Base-by-base conservation (phyloP, 2,113 vertebrate species). In the Cyprinodon variegatus region DNA sequence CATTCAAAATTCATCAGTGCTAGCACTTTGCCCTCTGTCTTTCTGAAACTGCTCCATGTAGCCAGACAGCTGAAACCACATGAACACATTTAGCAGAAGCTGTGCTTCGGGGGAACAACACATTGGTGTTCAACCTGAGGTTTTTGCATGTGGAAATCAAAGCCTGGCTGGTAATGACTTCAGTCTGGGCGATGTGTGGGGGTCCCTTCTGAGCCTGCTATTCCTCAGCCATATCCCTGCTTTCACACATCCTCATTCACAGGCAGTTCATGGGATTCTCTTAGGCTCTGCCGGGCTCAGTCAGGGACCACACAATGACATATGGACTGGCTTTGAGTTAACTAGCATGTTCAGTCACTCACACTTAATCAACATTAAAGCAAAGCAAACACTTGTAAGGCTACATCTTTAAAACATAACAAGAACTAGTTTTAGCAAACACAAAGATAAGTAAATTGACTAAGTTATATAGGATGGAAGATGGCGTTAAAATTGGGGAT, bases 131-230 rank as follows among this genome's bases (percentile, higher is more conserved):
- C 81, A 78, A 88, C 78, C 83, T 87, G 82, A 87, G 79, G 72
- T 86, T 91, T 92, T 82, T 84, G 83, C 81, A 70, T 83, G 82
- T 86, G 79, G 76, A 88, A 93, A 91, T 93, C 90, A 92, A 92
- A 93, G 88, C 65, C 71, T 70, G 0, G 22, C 68, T 72, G 74
- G 76, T 92, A 93, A 93, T 92, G 86, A 91, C 86, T 93, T 90
- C 91, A 93, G 81, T 73, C 77, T 93, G 90, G 85, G 76, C 81
- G 62, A 69, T 64, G 86, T 82, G 88, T 76, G 76, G 85, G 74
- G 89, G 74, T 85, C 86, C 80, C 76, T 85, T 61, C 86, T 82
- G 86, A 90, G 83, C 88, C 50, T 61, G 82, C 83, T 64, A 71
- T 86, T 87, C 84, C 84, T 84, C 67, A 78, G 84, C 83, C 84